Evolutionary conservation across 2,797 vertebrate genomes (phyloP).

Genomic region (Micropoecilia bifurca): DNA sequence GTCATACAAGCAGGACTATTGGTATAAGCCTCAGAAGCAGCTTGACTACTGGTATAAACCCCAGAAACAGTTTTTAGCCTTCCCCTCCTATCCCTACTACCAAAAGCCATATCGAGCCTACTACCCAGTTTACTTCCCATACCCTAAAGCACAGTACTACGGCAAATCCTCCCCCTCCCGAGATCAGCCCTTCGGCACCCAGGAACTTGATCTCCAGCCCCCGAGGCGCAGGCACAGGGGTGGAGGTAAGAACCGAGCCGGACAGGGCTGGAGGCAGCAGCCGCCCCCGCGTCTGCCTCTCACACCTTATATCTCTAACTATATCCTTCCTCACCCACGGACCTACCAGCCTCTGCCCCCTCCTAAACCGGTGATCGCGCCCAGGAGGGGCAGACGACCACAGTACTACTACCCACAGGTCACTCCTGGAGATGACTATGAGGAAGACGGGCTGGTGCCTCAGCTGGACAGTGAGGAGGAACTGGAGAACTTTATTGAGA

Average conservation of each 20-base stretch:
- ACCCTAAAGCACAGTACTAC: slow-evolving; percentile 82
- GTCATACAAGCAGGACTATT: slow-evolving; percentile 84
- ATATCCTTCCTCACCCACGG: slow-evolving; percentile 89
- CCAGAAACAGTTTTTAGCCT: slow-evolving; percentile 85
- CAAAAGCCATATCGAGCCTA: slow-evolving; percentile 85
- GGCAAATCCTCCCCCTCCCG: slow-evolving; percentile 80
- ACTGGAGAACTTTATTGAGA: slow-evolving; percentile 93
- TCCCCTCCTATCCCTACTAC: slow-evolving; percentile 83
- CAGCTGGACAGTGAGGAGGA: slow-evolving; percentile 89
- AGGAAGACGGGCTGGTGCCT: slow-evolving; percentile 84
- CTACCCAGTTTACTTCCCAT: slow-evolving; percentile 85
- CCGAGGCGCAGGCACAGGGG: slow-evolving; percentile 76
- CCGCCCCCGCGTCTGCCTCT: slow-evolving; percentile 70
- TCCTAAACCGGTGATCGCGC: slow-evolving; percentile 76
- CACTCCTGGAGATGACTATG: slow-evolving; percentile 79
- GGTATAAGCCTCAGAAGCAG: slow-evolving; percentile 85
- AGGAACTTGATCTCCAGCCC: slow-evolving; percentile 76
- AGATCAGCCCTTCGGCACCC: slow-evolving; percentile 84
- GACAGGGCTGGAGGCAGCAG: slow-evolving; percentile 79
- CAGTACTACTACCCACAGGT: slow-evolving; percentile 82
- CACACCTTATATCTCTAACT: slow-evolving; percentile 85
- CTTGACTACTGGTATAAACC: slow-evolving; percentile 86
- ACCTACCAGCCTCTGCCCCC: slow-evolving; percentile 86
- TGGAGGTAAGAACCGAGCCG: slow-evolving; percentile 76
- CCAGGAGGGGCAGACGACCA: slow-evolving; percentile 76